Conservation (phyloP, 2,888 invertebrate species). For the Trichopria drosophilae region DNA sequence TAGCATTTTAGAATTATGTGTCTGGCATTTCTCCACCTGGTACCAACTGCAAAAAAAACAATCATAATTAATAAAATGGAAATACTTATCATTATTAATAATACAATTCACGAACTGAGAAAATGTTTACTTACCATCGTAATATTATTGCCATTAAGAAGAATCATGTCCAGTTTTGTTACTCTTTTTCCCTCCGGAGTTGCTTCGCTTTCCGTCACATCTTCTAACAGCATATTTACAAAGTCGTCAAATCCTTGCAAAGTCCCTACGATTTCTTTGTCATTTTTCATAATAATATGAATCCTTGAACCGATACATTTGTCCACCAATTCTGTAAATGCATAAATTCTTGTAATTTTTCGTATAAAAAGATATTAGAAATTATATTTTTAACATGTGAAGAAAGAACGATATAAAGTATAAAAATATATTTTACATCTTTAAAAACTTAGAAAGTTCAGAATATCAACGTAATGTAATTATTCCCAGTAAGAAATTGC, state of each 20-base stretch:
- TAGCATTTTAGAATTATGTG: constrained; percentile 35
- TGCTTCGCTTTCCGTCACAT: constrained; percentile 96
- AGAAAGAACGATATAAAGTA: too few relatives aligned
- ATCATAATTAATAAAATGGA: too few relatives aligned
- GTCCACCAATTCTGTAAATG: constrained; percentile 91
- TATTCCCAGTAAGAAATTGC: too few relatives aligned
- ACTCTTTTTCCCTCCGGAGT: constrained; percentile 95
- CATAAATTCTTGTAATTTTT: too few relatives aligned
- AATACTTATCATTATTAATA: too few relatives aligned
- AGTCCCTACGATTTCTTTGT: constrained; percentile 99
- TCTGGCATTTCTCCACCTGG: constrained; percentile 81
- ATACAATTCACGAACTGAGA: too few relatives aligned
- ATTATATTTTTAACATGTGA: too few relatives aligned
- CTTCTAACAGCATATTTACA: constrained; percentile 97
- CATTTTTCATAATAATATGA: constrained; percentile 99
- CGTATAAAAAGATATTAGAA: too few relatives aligned
- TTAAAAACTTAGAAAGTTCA: too few relatives aligned
- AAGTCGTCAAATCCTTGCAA: constrained; percentile 97
- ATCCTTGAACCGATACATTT: constrained; percentile 99
- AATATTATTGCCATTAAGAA: constrained; percentile 98
- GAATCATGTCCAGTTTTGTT: constrained; percentile 95
- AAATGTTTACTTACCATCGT: constrained; percentile 76
- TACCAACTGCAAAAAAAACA: constrained; percentile 67
- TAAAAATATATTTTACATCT: too few relatives aligned
- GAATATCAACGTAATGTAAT: too few relatives aligned